These are phyloP conservation scores for Polyploca ridens DNA, from an alignment of 2,888 invertebrate genomes.

Conservation along the genomic window DNA sequence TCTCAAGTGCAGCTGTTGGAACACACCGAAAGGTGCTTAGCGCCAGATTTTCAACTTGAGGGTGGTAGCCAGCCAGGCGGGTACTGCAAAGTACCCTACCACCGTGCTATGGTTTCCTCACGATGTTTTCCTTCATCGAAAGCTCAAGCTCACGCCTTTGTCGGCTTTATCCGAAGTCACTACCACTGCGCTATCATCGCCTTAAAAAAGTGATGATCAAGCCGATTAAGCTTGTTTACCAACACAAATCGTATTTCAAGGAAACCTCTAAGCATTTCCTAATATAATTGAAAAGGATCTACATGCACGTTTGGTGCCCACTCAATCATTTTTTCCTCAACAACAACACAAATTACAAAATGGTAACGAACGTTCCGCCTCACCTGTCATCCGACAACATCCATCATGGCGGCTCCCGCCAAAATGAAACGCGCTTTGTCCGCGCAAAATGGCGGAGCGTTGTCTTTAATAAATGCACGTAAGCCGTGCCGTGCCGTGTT, in stretches of 20 bases:
- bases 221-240: no score
- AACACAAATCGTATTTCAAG: neutral
- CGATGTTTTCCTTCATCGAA: no score
- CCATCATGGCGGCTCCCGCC: slow-evolving; percentile 60
- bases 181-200: no score
- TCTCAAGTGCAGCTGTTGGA: no score
- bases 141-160: no score
- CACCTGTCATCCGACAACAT: slow-evolving; percentile 57
- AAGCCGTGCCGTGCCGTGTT: slow-evolving; percentile 21
- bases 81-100: no score
- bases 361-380: slow-evolving; percentile 34
- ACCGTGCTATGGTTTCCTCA: no score
- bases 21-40: no score
- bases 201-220: no score
- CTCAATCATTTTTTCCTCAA: slow-evolving; percentile 42
- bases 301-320: slow-evolving; percentile 18
- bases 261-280: neutral
- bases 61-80: no score
- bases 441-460: slow-evolving; percentile 44
- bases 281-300: slow-evolving; percentile 11
- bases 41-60: no score
- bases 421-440: slow-evolving; percentile 55
- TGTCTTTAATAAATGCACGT: slow-evolving; percentile 41
- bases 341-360: slow-evolving; percentile 50
- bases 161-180: no score